These are phyloP conservation scores for Malurus splendens DNA, from an alignment of 2,797 vertebrate species.

Conservation along the genomic window DNA sequence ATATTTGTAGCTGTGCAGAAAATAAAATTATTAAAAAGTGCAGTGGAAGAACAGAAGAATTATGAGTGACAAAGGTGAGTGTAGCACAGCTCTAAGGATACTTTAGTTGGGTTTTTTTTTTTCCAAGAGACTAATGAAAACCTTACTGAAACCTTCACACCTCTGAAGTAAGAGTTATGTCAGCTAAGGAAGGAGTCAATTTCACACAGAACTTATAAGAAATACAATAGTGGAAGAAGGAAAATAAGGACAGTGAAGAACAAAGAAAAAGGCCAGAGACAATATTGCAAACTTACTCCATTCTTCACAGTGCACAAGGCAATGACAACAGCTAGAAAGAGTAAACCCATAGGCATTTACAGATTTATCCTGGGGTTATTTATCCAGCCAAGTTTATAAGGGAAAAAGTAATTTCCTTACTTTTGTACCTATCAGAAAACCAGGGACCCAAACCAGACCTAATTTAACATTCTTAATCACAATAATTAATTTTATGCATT, in stretches of 20 bases:
- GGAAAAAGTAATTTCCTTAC: neutral
- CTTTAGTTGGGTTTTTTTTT: neutral
- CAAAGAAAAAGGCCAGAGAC: neutral
- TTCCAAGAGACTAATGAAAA: neutral
- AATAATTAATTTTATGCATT: neutral
- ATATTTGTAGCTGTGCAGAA: neutral
- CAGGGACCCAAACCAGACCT: neutral
- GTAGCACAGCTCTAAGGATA: neutral
- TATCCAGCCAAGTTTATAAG: neutral
- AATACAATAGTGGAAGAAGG: neutral
- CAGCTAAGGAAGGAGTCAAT: neutral
- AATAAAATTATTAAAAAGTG: neutral
- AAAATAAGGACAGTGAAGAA: neutral
- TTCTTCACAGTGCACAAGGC: neutral
- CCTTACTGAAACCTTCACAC: neutral
- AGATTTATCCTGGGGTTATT: neutral
- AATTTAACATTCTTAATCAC: neutral
- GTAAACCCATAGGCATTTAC: neutral
- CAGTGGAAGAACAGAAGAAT: neutral
- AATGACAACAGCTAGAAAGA: neutral
- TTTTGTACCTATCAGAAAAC: neutral
- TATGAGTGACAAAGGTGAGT: neutral
- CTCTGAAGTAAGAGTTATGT: neutral
- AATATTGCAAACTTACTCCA: neutral
- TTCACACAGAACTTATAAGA: neutral